Evolutionary conservation across 2,113 vertebrate genomes (phyloP), one percentile per base, ranked within the genome.

Genomic region (Laterallus jamaicensis): DNA sequence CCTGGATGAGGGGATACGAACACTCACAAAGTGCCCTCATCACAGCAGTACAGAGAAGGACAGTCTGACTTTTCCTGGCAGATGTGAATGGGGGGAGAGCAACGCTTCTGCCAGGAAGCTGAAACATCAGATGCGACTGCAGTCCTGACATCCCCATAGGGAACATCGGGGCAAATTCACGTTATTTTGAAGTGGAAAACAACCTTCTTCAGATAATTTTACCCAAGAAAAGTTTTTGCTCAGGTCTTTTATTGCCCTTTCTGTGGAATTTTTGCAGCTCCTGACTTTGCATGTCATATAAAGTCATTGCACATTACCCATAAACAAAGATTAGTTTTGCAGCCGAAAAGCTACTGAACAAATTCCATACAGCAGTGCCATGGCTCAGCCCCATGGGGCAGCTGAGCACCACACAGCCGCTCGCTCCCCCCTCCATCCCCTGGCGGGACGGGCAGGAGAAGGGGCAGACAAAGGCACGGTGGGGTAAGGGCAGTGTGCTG

Each of bases 231-330:
- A 67, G 12, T 3, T 66, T 82, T 90, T 1, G 0, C 21, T 39
- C 10, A 24, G 8, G 19, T 44, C 12, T 90, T 82, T 75, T 42
- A 35, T 58, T 0, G 0, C 10, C 12, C 37, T 66, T 69, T 32
- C 15, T 52, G 31, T 73, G 67, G 40, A 60, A 28, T 54, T 78
- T 83, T 54, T 64, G 56, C 52, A 76, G 15, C 28, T 40, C 16
- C 60, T 76, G 31, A 68, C 82, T 84, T 70, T 80, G 6, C 7
- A 18, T 16, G 21, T 49, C 12, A 11, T 37, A 26, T 37, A 24
- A 73, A 79, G 24, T 44, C 12, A 26, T 26, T 64, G 25, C 12
- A 32, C 6, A 5, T 69, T 74, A 32, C 20, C 12, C 28, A 39
- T 52, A 26, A 79, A 29, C 22, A 88, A 93, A 78, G 63, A 4